Base-by-base conservation (phyloP, 2,888 invertebrate genomes). In the Microplitis manilae region DNA sequence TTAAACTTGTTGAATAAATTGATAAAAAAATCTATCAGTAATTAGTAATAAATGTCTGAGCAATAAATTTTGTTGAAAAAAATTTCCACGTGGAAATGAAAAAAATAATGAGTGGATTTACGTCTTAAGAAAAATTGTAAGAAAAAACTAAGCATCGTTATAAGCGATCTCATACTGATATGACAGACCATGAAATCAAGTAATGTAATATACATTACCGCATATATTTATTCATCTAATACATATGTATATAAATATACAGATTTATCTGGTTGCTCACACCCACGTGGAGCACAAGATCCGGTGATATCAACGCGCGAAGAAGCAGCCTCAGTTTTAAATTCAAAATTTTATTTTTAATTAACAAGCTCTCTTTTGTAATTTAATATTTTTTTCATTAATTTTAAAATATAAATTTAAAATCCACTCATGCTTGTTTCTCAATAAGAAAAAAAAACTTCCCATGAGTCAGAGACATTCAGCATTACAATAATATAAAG, bases 281-380 rank as follows among this genome's bases (percentile, higher is more conserved):
- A 13, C 8, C n/a, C 70, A 64, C 62, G 61, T 76, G 67, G 39
- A 38, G 15, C 41, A 39, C 13, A 6, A 5, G 41, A 76, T 76
- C 61, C 17, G 17, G 72, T 50, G 76, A 76, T 70, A 73, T 72
- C 61, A 50, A 72, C 68, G 72, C 76, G 9, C 15, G 76, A 68
- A 38, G 7, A 76, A 50, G 50, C 50, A 50, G 2, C 4, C 20
- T 50, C 40, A 59, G 40, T 72, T 39, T 40, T 50, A 8, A 50
- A 50, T 13, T 9, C 9, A 6, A 2, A 13, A 50, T 9, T 13
- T 50, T 4, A 50, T 50, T 50, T 50, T 50, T 50, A 50, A 50
- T 50, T 5, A 50, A 13, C 9, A 8, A 50, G 13, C 13, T 50
- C 50, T 50, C 50, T 9, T 50, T 50, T 5, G 50, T 4, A 8